Base-by-base conservation (phyloP, 53 echinoderm and acorn worm genomes). In the Paracentrotus lividus region DNA sequence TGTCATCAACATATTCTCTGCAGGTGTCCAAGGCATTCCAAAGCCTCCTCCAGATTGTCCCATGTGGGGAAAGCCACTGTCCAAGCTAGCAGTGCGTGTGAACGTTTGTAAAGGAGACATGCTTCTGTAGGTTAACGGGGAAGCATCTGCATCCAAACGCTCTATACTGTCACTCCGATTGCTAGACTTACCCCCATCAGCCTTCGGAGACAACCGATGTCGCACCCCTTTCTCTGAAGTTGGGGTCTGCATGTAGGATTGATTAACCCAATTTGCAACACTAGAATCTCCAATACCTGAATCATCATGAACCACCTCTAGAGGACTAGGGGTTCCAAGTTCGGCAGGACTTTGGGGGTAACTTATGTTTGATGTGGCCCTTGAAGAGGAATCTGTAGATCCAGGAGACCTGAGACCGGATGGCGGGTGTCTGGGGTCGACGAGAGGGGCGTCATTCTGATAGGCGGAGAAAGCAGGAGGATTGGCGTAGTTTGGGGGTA, bases 221-320 rank as follows among this genome's bases (percentile, higher is more conserved):
- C 44, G 36, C 4, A 36, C 55, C 10, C 33, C 56, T 45, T 92
- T 92, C 10, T 92, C 92, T 33, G 78, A 59, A 57, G 57, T 58
- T 20, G 92, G 92, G 9, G 92, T 42, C 57, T 92, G 78, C 10
- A 78, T 60, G 58, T 92, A 92, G 29, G 97, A 96, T 84, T 98
- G 96, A 66, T 95, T 96, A 10, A 98, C 98, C 98, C 98, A 98
- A 67, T 98, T 96, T 23, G 95, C 96, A 32, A 98, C 95, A 49
- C 94, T 95, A 34, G 98, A 92, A 59, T 90, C 90, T 89, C 89
- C 89, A 8, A 56, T 23, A 34, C 34, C 38, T 29, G 53, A 90
- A 90, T 55, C 93, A 49, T 45, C 95, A 49, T 54, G 84, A 57
- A 34, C 89, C n/a, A 69, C 90, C 64, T 87, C 77, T 23, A 94